A percentile compares a stretch with the other conserved stretches of the same genome.
phyloP scores from a whole-genome alignment of 2,113 vertebrate species.

The Plectropomus leopardus region DNA sequence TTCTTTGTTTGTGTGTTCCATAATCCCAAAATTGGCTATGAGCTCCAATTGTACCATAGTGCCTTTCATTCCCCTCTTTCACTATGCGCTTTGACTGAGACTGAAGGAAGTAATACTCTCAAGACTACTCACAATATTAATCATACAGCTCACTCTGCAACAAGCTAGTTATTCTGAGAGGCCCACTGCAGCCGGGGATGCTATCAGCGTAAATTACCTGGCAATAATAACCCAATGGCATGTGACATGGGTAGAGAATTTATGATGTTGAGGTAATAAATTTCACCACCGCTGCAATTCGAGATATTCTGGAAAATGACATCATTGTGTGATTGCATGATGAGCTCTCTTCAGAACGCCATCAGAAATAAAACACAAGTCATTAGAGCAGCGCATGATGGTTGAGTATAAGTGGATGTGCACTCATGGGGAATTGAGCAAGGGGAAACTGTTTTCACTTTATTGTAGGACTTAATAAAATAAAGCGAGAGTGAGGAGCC shows the following conservation, averaged over 20 bases:
- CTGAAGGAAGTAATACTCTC: slow-evolving; percentile 24
- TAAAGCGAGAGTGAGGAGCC: slow-evolving; percentile 15
- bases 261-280: slow-evolving; percentile 23
- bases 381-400: background rate
- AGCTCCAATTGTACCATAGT: background rate
- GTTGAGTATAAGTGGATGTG: background rate
- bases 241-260: slow-evolving; percentile 13
- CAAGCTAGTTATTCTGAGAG: slow-evolving; percentile 22
- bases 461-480: slow-evolving; percentile 41
- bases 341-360: background rate
- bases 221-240: slow-evolving; percentile 27
- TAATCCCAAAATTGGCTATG: background rate
- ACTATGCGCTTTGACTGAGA: slow-evolving; percentile 16
- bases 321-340: background rate
- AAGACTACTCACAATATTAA: slow-evolving; percentile 21
- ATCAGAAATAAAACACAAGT: background rate
- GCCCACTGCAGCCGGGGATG: background rate
- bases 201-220: slow-evolving; percentile 42
- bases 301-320: background rate
- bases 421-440: slow-evolving; percentile 4
- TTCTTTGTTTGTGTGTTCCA: background rate
- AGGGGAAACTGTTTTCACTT: slow-evolving; percentile 13
- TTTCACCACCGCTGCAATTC: background rate
- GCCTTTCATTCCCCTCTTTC: background rate
- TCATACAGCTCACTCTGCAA: slow-evolving; percentile 23